phyloP scores from a whole-genome alignment of 1,140 invertebrate species.

The Contarinia nasturtii region DNA sequence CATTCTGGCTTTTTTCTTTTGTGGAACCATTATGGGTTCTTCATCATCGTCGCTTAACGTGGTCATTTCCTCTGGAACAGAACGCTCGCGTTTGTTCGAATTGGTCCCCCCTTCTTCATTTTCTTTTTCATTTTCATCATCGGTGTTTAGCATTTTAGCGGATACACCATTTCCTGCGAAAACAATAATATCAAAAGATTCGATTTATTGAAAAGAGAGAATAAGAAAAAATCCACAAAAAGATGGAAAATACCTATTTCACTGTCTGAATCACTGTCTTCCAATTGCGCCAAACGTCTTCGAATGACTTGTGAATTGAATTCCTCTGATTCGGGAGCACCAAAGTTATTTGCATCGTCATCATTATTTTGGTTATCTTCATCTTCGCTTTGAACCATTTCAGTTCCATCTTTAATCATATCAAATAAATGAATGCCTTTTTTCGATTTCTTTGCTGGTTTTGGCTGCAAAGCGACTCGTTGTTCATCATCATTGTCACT shows the following conservation, averaged over 20 bases:
- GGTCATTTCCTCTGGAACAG: background rate
- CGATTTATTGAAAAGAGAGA: no score
- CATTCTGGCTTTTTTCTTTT: background rate
- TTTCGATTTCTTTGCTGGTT: slow-evolving; percentile 6
- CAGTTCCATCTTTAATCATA: slow-evolving; percentile 3
- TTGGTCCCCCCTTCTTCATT: background rate
- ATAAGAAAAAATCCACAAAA: no score
- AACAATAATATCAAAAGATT: no score
- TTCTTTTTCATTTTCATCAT: slow-evolving; percentile 2
- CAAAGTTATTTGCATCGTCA: background rate
- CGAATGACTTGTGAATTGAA: slow-evolving; percentile 22
- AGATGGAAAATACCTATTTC: slow-evolving; percentile 3
- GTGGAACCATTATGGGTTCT: background rate
- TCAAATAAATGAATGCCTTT: slow-evolving; percentile 2
- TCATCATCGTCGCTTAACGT: background rate
- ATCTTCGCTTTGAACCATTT: slow-evolving; percentile 10
- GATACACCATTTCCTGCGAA: no score
- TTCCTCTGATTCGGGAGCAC: slow-evolving; percentile 4
- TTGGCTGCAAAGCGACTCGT: background rate
- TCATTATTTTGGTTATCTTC: background rate
- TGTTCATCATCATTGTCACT: slow-evolving; percentile 19
- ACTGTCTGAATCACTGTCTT: slow-evolving; percentile 7
- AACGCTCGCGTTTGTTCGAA: background rate
- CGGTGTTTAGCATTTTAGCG: background rate
- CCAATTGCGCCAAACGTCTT: slow-evolving; percentile 16